phyloP scores from a whole-genome alignment of 1,140 invertebrate genomes.

The Orussus abietinus region DNA sequence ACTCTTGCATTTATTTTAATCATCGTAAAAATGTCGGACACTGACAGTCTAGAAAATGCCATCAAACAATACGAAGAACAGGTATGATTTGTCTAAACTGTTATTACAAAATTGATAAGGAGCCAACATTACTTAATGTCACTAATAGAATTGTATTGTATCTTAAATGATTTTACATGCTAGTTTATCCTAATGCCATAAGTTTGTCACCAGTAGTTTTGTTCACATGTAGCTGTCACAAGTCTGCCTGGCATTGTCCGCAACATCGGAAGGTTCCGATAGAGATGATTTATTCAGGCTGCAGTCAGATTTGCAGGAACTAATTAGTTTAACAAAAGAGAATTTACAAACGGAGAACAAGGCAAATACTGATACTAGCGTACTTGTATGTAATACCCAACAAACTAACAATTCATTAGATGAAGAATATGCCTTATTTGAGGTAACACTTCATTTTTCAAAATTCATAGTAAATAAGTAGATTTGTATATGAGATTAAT shows the following conservation, averaged over 20 bases:
- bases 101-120: conserved; percentile 7
- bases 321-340: conserved; percentile 62
- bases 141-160: neutral
- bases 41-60: conserved; percentile 39
- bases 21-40: conserved; percentile 26
- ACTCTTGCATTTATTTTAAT: conserved; percentile 4
- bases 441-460: conserved; percentile 48
- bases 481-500: conserved; percentile 5
- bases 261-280: conserved; percentile 51
- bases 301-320: conserved; percentile 61
- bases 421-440: conserved; percentile 68
- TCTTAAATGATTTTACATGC: neutral
- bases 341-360: conserved; percentile 47
- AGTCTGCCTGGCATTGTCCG: conserved; percentile 57
- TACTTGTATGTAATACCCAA: conserved; percentile 14
- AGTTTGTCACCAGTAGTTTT: conserved; percentile 19
- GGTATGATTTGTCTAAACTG: conserved; percentile 33
- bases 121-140: neutral
- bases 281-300: conserved; percentile 58
- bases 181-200: conserved; percentile 1
- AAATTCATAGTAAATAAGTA: conserved; percentile 9
- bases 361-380: conserved; percentile 12
- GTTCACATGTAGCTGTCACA: conserved; percentile 55
- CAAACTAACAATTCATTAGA: conserved; percentile 49
- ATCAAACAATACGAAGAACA: conserved; percentile 55